Evolutionary conservation across 1,140 invertebrate species (phyloP).

Genomic region (Zelostemma sp.): DNA sequence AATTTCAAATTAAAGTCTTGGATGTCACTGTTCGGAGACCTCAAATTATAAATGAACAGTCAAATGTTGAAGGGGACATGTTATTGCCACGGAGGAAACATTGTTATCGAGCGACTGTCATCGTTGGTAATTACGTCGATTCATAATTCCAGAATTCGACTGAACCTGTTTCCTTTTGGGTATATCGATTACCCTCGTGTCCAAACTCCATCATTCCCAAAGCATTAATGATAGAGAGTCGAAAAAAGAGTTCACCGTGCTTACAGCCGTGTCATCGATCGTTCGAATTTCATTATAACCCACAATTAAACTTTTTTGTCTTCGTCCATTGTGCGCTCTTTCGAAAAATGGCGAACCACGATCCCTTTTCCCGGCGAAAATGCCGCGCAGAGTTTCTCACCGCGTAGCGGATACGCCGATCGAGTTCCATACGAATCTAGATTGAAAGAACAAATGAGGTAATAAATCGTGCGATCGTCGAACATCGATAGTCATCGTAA

Average conservation of each 20-base stretch:
- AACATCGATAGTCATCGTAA: constrained; percentile 54
- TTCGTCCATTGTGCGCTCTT: neutral
- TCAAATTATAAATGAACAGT: neutral
- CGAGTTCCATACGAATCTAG: constrained; percentile 34
- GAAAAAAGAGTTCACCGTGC: too few relatives aligned
- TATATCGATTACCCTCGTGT: too few relatives aligned
- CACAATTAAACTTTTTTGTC: neutral
- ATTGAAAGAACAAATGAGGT: constrained; percentile 44
- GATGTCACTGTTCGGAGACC: neutral
- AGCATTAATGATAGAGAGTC: too few relatives aligned
- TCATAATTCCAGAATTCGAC: neutral
- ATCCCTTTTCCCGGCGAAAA: constrained; percentile 15
- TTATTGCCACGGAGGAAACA: neutral
- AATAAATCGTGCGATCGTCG: constrained; percentile 58
- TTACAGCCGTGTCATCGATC: too few relatives aligned
- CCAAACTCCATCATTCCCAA: too few relatives aligned
- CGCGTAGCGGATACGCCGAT: constrained; percentile 15
- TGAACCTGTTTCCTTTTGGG: too few relatives aligned
- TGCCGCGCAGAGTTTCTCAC: constrained; percentile 13
- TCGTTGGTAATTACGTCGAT: neutral
- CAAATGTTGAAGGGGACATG: neutral
- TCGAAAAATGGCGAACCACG: constrained; percentile 13
- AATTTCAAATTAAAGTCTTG: constrained; percentile 5
- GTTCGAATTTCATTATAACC: too few relatives aligned
- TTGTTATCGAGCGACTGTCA: neutral